Evolutionary conservation across 2,113 vertebrate genomes (phyloP).

Genomic region (cattle (Bos taurus)): ARS-UCD2.0 NC_037333.1:79662501-79663000

Average conservation of each 20-base stretch:
- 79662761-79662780: not conserved
- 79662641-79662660: slow-evolving; percentile 29
- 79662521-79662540: not conserved
- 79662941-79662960: too few relatives aligned
- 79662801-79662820: not conserved
- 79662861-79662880: not conserved
- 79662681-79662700: slow-evolving; percentile 28
- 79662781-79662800: not conserved
- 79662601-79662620: slow-evolving; percentile 46
- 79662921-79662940: too few relatives aligned
- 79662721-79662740: slow-evolving; percentile 47
- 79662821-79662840: not conserved
- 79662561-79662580: not conserved
- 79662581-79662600: slow-evolving; percentile 1
- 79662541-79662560: not conserved
- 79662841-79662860: not conserved
- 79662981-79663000: too few relatives aligned
- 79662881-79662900: too few relatives aligned
- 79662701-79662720: slow-evolving; percentile 44
- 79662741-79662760: not conserved
- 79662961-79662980: too few relatives aligned
- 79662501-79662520: not conserved
- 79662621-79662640: slow-evolving; percentile 43
- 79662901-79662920: too few relatives aligned
- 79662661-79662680: not conserved